Conservation (phyloP, 2,113 vertebrate genomes). For the Oreochromis spilurus region DNA sequence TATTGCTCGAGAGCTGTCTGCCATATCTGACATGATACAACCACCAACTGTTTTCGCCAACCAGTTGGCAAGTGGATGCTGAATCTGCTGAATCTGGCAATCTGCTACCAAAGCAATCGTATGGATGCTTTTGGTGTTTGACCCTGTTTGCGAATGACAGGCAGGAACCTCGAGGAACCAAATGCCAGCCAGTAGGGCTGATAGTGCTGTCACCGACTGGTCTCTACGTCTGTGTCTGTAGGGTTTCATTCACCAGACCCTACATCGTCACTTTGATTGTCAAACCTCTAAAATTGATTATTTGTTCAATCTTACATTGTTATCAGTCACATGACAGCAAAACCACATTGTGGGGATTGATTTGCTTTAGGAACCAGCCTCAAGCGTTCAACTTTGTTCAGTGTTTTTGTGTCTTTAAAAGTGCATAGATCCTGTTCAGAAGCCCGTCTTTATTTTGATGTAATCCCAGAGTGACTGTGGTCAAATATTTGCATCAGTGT, state of each 20-base stretch:
- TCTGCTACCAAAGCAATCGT: neutral
- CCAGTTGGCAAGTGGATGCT: neutral
- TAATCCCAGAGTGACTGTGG: neutral
- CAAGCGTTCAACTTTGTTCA: neutral
- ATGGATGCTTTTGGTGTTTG: neutral
- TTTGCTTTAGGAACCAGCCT: neutral
- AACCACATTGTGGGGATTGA: neutral
- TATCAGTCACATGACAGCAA: neutral
- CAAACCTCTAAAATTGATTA: neutral
- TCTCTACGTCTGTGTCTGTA: neutral
- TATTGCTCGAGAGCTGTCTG: neutral
- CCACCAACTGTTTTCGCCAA: fast-evolving
- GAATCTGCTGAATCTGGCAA: neutral
- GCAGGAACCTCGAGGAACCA: neutral
- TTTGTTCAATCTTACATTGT: neutral
- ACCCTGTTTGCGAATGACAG: neutral
- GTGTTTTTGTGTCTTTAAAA: neutral
- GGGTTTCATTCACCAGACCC: neutral
- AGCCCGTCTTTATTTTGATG: neutral
- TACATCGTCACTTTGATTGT: neutral
- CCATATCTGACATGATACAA: neutral
- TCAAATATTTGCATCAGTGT: neutral
- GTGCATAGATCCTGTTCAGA: neutral
- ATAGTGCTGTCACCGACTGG: fast-evolving
- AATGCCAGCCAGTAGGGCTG: neutral